Base-by-base conservation (phyloP, 1,140 invertebrate species). In the Lepidurus apus region DNA sequence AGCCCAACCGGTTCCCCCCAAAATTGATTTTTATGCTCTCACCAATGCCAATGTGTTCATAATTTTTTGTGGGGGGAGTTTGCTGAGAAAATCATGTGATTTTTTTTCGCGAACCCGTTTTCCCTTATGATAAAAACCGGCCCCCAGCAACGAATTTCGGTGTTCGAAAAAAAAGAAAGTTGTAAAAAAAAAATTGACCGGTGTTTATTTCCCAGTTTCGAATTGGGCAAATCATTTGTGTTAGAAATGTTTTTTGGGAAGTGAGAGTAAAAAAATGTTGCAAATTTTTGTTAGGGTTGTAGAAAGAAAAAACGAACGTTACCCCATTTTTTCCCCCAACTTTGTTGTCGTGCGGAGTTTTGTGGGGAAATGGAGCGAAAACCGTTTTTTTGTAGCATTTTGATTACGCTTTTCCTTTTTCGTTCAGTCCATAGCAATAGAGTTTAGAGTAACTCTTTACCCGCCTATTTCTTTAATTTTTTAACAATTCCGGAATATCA, bases 381-480 rank as follows among this genome's bases (percentile, higher is more conserved):
- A 65, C 17, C 53, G 34, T 34, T 34, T 65, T 65, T 65, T 65
- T 65, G 53, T 65, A 65, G 53, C 53, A 65, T 65, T 65, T 65
- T 65, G 53, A 65, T 65, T 65, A 65, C 53, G 53, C 53, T 65
- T 65, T 65, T 65, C 53, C 53, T 65, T 65, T 34, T 65, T 21
- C 53, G 53, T 65, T 65, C 53, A 65, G 21, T n/a, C 53, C 21
- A 65, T 65, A 65, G 53, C 53, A 65, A 65, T 65, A 65, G 53
- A 65, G 53, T 65, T 65, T 65, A 65, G 53, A 65, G 53, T 65
- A 65, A 65, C 53, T 65, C 53, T 65, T 13, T 65, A 65, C 53
- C 53, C n/a, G 53, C 53, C 53, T 65, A 65, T 21, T 65, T 65
- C 17, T 65, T 65, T 26, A 1, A 7, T 65, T 65, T 13, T 65